These are phyloP conservation scores for Butorides virescens DNA, from an alignment of 2,113 vertebrate species.

Conservation along the genomic window DNA sequence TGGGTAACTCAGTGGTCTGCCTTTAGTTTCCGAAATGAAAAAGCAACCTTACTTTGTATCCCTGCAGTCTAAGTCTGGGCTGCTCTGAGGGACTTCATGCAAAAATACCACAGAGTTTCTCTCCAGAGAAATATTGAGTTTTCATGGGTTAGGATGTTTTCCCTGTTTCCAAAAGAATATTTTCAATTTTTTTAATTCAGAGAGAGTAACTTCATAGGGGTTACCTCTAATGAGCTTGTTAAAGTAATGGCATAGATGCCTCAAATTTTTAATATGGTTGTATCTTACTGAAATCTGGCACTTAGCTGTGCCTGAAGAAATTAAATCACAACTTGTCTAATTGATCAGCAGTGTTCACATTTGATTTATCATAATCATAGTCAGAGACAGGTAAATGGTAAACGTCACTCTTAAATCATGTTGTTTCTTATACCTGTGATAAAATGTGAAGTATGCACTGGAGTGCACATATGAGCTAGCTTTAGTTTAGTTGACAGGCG, in stretches of 20 bases:
- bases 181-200: neutral
- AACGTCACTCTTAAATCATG: neutral
- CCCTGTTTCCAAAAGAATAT: neutral
- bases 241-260: neutral
- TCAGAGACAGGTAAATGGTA: neutral
- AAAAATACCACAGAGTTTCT: neutral
- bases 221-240: neutral
- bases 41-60: neutral
- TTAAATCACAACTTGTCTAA: neutral
- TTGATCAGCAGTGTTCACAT: neutral
- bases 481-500: neutral
- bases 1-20: neutral
- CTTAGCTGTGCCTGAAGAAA: neutral
- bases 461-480: fast-evolving
- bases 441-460: neutral
- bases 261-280: neutral
- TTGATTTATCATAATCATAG: neutral
- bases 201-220: neutral
- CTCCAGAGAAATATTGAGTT: neutral
- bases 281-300: neutral
- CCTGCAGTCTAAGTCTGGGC: neutral
- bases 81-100: neutral
- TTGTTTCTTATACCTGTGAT: neutral
- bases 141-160: neutral
- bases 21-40: neutral